Conservation (phyloP, 2,797 vertebrate genomes). For the Alcedo quadribrachys region DNA sequence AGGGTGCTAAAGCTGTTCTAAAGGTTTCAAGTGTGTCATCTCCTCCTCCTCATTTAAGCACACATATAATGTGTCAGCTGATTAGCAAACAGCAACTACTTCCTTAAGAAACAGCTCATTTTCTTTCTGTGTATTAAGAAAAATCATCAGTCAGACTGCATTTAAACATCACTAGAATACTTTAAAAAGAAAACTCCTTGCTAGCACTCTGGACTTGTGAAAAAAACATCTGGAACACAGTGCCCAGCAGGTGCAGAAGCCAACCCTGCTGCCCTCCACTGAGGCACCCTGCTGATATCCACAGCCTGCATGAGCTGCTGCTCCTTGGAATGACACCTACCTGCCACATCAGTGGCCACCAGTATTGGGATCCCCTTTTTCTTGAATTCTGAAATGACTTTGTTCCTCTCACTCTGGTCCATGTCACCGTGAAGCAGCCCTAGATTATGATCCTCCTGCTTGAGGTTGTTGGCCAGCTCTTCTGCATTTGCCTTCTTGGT, state of each 20-base stretch:
- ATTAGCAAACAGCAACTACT: neutral
- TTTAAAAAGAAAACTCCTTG: neutral
- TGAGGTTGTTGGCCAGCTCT: conserved; percentile 93
- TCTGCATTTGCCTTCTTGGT: conserved; percentile 97
- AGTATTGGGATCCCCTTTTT: conserved; percentile 92
- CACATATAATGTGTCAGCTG: neutral
- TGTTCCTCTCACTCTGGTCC: conserved; percentile 99
- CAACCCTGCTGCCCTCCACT: neutral
- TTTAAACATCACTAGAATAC: neutral
- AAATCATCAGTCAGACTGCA: neutral
- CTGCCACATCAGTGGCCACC: conserved; percentile 97
- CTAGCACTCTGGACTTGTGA: neutral
- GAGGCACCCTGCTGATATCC: neutral
- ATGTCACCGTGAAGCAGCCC: conserved; percentile 98
- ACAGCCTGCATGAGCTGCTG: neutral
- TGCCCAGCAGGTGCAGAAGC: neutral
- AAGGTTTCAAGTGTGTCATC: neutral
- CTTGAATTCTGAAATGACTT: conserved; percentile 98
- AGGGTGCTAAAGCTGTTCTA: neutral
- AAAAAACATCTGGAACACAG: neutral
- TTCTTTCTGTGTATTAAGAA: neutral
- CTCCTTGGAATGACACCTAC: conserved; percentile 68
- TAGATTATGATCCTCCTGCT: conserved; percentile 91
- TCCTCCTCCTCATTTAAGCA: neutral
- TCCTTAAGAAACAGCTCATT: neutral